phyloP scores from a whole-genome alignment of 1,140 invertebrate species.

The Anoplolepis gracilipes region DNA sequence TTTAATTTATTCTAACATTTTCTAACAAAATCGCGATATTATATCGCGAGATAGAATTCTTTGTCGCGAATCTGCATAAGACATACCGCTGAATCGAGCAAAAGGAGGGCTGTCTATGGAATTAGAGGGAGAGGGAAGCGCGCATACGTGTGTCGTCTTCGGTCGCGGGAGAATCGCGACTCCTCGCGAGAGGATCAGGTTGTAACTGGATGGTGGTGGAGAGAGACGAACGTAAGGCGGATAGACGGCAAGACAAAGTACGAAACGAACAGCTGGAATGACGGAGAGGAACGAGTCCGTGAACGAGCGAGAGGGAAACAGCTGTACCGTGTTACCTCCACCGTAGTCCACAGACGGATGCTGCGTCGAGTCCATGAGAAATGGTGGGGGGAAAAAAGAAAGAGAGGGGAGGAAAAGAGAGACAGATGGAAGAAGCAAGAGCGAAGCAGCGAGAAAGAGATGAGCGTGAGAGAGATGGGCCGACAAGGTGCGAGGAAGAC shows the following conservation, averaged over 20 bases:
- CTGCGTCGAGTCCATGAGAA: slow-evolving; percentile 50
- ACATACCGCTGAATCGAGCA: slow-evolving; percentile 24
- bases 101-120: slow-evolving; percentile 12
- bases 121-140: not conserved
- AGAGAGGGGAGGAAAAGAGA: slow-evolving; percentile 20
- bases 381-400: slow-evolving; percentile 4
- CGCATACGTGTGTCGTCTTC: slow-evolving; percentile 54
- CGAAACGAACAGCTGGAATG: slow-evolving; percentile 51
- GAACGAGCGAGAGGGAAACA: slow-evolving; percentile 75
- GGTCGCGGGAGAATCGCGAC: slow-evolving; percentile 50
- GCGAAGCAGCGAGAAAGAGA: slow-evolving; percentile 30
- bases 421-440: slow-evolving; percentile 21
- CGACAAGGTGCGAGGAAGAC: slow-evolving; percentile 66
- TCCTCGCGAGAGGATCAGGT: slow-evolving; percentile 56
- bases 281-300: slow-evolving; percentile 29
- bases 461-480: slow-evolving; percentile 46
- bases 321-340: slow-evolving; percentile 53
- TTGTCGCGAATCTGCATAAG: slow-evolving; percentile 41
- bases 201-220: slow-evolving; percentile 44
- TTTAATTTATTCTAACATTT: not conserved
- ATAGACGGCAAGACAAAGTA: slow-evolving; percentile 38
- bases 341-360: slow-evolving; percentile 60
- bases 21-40: not conserved
- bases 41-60: slow-evolving; percentile 8
- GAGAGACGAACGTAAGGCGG: slow-evolving; percentile 38